Conservation (phyloP, 2,113 vertebrate genomes). For the Copsychus sechellarum region DNA sequence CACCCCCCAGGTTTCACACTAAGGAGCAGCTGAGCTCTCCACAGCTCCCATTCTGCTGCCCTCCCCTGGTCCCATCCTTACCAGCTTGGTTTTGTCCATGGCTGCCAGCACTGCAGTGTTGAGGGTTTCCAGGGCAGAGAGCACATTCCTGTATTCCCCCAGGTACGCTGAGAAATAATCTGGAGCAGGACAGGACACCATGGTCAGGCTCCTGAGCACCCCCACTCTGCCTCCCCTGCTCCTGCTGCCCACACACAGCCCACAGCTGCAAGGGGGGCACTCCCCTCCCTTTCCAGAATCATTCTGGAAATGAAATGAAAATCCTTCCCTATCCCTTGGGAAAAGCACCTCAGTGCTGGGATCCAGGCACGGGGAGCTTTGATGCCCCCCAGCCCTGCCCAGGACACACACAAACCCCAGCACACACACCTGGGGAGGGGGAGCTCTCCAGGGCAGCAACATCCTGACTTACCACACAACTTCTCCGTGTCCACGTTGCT, state of each 20-base stretch:
- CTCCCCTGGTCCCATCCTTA: conserved; percentile 31
- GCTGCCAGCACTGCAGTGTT: conserved; percentile 90
- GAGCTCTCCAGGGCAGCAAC: not conserved
- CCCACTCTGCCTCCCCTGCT: not conserved
- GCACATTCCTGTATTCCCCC: conserved; percentile 89
- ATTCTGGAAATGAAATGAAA: accelerated
- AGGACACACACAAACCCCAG: not conserved
- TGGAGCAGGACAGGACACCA: conserved; percentile 34
- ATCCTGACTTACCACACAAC: conserved; percentile 85
- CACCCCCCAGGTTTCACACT: accelerated
- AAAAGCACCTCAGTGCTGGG: not conserved
- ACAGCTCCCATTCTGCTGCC: accelerated
- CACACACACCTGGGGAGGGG: not conserved
- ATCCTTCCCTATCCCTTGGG: not conserved
- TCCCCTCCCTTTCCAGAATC: not conserved
- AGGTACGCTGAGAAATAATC: conserved; percentile 94
- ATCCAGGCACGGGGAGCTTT: not conserved
- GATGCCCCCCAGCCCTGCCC: not conserved
- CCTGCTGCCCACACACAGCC: not conserved
- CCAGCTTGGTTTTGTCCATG: conserved; percentile 97
- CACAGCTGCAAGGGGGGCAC: not conserved
- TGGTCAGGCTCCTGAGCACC: not conserved
- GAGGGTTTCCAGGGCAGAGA: conserved; percentile 90
- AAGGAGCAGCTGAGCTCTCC: not conserved
- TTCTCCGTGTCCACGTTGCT: conserved; percentile 95